Percentiles rank a stretch among this genome's conserved stretches.
Evolutionary conservation across 2,888 invertebrate genomes (phyloP).

Genomic region (Yponomeuta malinellus): DNA sequence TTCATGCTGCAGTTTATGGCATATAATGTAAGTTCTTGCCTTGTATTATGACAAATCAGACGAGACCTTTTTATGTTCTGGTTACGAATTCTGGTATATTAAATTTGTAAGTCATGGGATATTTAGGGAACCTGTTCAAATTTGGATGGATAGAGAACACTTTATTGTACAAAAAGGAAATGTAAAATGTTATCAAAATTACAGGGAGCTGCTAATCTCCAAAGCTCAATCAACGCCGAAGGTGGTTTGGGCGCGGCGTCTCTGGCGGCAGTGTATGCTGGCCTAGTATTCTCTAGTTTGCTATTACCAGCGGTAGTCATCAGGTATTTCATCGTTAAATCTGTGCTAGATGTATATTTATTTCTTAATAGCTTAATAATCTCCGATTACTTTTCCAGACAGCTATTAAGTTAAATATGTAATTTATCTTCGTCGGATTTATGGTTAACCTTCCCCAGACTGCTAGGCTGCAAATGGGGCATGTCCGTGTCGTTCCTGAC

Average conservation of each 20-base stretch:
- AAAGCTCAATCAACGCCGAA: constrained; percentile 92
- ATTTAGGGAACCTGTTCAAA: no score
- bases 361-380: no score
- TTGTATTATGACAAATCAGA: no score
- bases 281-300: constrained; percentile 96
- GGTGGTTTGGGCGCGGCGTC: constrained; percentile 94
- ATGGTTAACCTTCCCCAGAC: constrained; percentile 70
- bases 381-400: no score
- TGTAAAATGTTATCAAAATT: constrained; percentile 56
- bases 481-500: constrained; percentile 93
- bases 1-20: constrained; percentile 98
- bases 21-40: constrained; percentile 4
- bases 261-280: constrained; percentile 92
- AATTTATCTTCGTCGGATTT: no score
- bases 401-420: no score
- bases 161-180: no score
- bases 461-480: constrained; percentile 97
- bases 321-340: background rate
- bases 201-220: constrained; percentile 94
- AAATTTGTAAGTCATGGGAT: no score
- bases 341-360: no score
- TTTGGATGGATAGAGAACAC: no score
- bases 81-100: no score
- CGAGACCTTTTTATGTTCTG: no score
- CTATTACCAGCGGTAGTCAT: constrained; percentile 81